Evolutionary conservation across 2,113 vertebrate genomes (phyloP).

Genomic region (Pantherophis guttatus): DNA sequence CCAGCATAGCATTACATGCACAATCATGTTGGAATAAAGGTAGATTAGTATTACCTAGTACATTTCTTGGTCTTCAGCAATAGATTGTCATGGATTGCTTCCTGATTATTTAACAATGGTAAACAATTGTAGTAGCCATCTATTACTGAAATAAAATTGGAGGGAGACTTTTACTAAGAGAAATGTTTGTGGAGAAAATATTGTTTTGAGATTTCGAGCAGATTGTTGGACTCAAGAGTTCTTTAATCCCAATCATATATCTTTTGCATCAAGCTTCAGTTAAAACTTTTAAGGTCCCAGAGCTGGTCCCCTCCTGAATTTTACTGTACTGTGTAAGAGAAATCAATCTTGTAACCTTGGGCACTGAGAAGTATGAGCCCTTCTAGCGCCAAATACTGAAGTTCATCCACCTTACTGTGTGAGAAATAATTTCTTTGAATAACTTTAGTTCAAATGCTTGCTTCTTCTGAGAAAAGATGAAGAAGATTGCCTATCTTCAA

Average conservation of each 20-base stretch:
- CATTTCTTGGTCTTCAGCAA: background rate
- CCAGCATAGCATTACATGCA: background rate
- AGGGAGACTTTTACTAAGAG: background rate
- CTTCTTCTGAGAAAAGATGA: conserved; percentile 3
- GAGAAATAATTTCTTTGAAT: background rate
- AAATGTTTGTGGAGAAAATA: background rate
- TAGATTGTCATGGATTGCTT: background rate
- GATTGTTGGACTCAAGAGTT: background rate
- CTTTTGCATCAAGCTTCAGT: background rate
- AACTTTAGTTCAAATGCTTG: background rate
- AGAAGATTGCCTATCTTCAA: conserved; percentile 10
- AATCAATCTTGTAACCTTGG: background rate
- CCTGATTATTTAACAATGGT: background rate
- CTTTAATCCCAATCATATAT: background rate
- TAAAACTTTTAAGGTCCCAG: background rate
- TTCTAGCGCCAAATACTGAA: background rate
- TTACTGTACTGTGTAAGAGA: background rate
- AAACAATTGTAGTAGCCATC: background rate
- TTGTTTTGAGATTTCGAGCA: background rate
- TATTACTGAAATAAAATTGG: background rate
- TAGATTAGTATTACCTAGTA: background rate
- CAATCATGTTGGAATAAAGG: background rate
- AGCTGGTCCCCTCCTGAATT: background rate
- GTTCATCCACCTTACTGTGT: rapidly evolving
- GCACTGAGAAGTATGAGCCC: rapidly evolving